Evolutionary conservation across 2,113 vertebrate species (phyloP).

Genomic region (Piaya cayana): DNA sequence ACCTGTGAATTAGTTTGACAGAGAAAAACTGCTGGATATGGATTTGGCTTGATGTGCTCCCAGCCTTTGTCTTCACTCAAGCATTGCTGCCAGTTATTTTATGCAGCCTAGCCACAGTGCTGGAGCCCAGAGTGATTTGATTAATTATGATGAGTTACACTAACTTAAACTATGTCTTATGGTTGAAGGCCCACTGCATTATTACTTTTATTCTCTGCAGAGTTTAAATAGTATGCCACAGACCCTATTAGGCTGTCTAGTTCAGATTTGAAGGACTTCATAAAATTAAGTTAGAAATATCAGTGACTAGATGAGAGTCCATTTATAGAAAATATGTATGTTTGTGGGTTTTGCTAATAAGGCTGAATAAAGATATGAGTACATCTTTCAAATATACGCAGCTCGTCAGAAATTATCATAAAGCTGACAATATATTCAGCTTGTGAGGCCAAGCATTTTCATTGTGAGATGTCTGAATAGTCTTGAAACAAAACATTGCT

Average conservation of each 20-base stretch:
- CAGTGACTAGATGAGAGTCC: not conserved
- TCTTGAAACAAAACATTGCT: not conserved
- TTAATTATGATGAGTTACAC: not conserved
- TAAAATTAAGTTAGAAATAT: not conserved
- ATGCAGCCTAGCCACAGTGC: not conserved
- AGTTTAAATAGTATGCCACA: not conserved
- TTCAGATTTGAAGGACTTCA: not conserved
- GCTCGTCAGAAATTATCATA: not conserved
- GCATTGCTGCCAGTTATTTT: not conserved
- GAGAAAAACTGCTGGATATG: not conserved
- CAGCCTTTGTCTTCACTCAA: not conserved
- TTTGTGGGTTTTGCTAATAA: not conserved
- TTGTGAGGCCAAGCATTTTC: accelerated
- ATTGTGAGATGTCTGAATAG: not conserved
- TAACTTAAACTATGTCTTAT: not conserved
- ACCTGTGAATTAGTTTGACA: not conserved
- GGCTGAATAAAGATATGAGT: not conserved
- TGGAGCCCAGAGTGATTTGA: not conserved
- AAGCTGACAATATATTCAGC: not conserved
- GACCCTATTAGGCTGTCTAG: not conserved
- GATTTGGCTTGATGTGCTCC: not conserved
- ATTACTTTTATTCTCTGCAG: not conserved
- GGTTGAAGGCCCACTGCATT: not conserved
- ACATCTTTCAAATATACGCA: not conserved
- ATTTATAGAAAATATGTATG: not conserved